phyloP scores from a whole-genome alignment of 2,888 invertebrate genomes.

The Tachina fera region DNA sequence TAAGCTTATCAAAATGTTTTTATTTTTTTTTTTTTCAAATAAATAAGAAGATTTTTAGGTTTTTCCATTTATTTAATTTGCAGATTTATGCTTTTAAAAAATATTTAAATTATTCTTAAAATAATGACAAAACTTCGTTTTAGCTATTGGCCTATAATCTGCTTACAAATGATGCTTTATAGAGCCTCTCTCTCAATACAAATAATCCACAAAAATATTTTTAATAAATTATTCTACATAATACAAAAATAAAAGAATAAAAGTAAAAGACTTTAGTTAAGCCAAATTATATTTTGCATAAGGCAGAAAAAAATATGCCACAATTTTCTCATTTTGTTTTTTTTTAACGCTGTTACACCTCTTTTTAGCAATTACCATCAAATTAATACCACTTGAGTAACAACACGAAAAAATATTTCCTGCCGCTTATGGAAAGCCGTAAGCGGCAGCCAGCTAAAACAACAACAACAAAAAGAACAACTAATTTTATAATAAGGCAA shows the following conservation, averaged over 20 bases:
- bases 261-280: constrained; percentile 25
- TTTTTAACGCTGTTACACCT: constrained; percentile 49
- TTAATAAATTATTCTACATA: constrained; percentile 1
- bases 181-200: neutral
- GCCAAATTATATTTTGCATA: constrained; percentile 65
- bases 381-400: constrained; percentile 67
- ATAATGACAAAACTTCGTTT: neutral
- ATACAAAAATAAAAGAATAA: neutral
- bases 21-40: no score
- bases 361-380: constrained; percentile 66
- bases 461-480: constrained; percentile 54
- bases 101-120: neutral
- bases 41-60: no score
- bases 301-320: constrained; percentile 58
- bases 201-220: constrained; percentile 8
- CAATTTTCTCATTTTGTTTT: constrained; percentile 45
- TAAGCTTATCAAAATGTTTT: no score
- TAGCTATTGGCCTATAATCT: constrained; percentile 26
- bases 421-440: constrained; percentile 60
- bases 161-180: constrained; percentile 2
- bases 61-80: no score
- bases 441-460: constrained; percentile 68
- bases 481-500: constrained; percentile 35
- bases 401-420: constrained; percentile 57
- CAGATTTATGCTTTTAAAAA: neutral